Base-by-base conservation (phyloP, 1,140 invertebrate species). In the Bombus pascuorum region DNA sequence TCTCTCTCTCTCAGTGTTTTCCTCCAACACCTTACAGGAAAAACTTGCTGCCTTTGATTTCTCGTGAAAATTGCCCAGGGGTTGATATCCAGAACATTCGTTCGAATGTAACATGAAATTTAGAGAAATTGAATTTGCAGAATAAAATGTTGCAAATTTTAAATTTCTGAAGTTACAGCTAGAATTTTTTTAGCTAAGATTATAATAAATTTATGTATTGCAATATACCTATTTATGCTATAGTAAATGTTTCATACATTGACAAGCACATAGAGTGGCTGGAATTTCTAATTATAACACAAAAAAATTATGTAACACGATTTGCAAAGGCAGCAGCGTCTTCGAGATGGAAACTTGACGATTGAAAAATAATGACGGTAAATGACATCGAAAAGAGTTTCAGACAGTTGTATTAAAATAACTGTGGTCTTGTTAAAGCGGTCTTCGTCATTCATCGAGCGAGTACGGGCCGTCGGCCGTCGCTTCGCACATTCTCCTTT, bases 381-480 rank as follows among this genome's bases (percentile, higher is more conserved):
- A 53, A 8, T 22, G 18, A 53, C 47, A 53, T 53, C 0, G 59
- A 28, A n/a, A 62, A 13, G 12, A n/a, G 12, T n/a, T 62, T 28
- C 3, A 62, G 59, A 1, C 59, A 62, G 28, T n/a, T 12, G 8
- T 13, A 88, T 87, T 77, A 87, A 90, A 92, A 91, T 92, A 92
- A 92, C 86, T 85, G 22, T 25, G 42, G 70, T 53, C 37, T 78
- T 81, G 62, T 86, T 89, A 81, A 75, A 37, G 32, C 39, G 28
- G n/a, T 53, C n/a, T 74, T 87, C 62, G 81, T 95, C 94, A 93
- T 90, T 95, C 94, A 91, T 94, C 93, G 91, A 92, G 91, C 86
- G 85, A 78, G 81, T 87, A 88, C 65, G 59, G 44, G 83, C 92
- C 93, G 94, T 92, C 93, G 93, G 93, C 93, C 94, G 94, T 95